These are phyloP conservation scores for Phalacrocorax brasilianus DNA, from an alignment of 2,113 vertebrate species.

Conservation along the genomic window DNA sequence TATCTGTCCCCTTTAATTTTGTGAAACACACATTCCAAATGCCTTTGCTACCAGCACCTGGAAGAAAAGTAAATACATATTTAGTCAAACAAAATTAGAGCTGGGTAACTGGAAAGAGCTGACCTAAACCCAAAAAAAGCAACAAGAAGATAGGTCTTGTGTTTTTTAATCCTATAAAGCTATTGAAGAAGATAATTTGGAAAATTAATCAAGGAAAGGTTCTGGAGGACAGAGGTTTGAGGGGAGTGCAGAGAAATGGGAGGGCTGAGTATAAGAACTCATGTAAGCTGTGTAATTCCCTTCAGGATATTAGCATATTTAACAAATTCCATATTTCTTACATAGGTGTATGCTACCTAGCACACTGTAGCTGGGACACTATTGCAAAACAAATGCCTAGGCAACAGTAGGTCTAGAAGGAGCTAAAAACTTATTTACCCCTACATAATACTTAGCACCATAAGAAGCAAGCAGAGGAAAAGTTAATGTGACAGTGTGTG, in stretches of 20 bases:
- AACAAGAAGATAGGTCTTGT: not conserved
- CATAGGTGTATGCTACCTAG: not conserved
- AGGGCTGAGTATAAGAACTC: not conserved
- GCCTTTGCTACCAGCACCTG: not conserved
- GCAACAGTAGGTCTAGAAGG: not conserved
- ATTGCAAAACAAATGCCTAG: not conserved
- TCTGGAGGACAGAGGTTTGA: not conserved
- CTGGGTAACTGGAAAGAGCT: not conserved
- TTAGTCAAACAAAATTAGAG: conserved; percentile 3
- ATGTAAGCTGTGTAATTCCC: not conserved
- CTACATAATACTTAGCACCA: not conserved
- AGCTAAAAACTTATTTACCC: not conserved
- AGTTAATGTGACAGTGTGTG: not conserved
- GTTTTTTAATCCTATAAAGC: not conserved
- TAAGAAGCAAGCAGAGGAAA: not conserved
- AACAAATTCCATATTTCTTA: not conserved
- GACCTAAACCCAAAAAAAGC: not conserved
- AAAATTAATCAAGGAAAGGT: not conserved
- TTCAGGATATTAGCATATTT: not conserved
- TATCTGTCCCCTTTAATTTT: not conserved
- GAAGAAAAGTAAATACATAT: conserved; percentile 12
- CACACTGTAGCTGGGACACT: not conserved
- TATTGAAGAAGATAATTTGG: not conserved
- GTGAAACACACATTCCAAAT: not conserved
- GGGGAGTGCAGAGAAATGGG: not conserved